phyloP scores from a whole-genome alignment of 1,140 invertebrate species.

The Pseudomyrmex sp. region DNA sequence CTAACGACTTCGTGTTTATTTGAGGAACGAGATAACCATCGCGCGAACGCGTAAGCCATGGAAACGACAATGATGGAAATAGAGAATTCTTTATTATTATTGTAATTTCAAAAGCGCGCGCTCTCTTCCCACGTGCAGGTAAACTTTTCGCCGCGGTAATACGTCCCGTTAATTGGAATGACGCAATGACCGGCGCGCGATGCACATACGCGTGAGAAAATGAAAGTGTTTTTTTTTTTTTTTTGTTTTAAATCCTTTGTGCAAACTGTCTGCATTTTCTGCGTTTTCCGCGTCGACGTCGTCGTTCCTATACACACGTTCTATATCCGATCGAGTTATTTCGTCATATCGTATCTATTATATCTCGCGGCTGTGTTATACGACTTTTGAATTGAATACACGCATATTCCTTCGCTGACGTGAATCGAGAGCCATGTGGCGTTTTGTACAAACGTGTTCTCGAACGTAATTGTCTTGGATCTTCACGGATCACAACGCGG shows the following conservation, averaged over 20 bases:
- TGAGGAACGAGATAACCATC: slow-evolving; percentile 49
- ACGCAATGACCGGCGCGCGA: slow-evolving; percentile 19
- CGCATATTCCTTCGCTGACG: not conserved
- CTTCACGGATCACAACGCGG: not conserved
- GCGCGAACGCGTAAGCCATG: slow-evolving; percentile 32
- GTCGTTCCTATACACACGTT: not conserved
- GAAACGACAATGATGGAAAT: slow-evolving; percentile 27
- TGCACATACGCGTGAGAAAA: slow-evolving; percentile 63
- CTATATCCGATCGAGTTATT: not conserved
- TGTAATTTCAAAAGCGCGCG: slow-evolving; percentile 38
- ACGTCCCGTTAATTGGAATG: slow-evolving; percentile 52
- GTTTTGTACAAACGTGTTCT: no score
- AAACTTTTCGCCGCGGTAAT: slow-evolving; percentile 63
- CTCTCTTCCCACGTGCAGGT: slow-evolving; percentile 62
- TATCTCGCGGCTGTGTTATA: not conserved
- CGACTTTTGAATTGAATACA: not conserved
- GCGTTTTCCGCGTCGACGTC: not conserved
- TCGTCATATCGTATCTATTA: not conserved
- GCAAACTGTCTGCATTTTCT: not conserved
- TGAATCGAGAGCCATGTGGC: not conserved
- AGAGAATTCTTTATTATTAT: slow-evolving; percentile 23
- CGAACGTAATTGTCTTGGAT: not conserved
- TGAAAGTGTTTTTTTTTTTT: slow-evolving; percentile 63
- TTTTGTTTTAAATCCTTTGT: not conserved
- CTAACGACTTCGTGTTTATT: slow-evolving; percentile 40